phyloP scores from a whole-genome alignment of 2,888 invertebrate genomes.

The Lordiphosa fenestrarum region DNA sequence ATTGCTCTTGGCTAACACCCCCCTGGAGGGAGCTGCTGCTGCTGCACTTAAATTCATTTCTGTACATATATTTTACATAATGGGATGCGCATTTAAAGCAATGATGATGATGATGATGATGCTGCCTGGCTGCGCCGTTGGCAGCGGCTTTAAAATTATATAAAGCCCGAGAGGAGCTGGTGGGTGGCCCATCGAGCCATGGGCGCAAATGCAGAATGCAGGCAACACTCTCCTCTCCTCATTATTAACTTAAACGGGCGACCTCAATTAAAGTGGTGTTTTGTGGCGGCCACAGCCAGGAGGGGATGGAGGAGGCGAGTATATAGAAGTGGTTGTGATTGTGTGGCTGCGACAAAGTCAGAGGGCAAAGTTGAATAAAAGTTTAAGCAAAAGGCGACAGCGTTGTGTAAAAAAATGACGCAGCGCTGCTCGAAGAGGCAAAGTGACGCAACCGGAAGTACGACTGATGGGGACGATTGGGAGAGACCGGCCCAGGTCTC shows the following conservation, averaged over 20 bases:
- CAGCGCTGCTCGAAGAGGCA: constrained; percentile 47
- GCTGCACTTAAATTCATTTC: constrained; percentile 39
- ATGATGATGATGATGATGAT: constrained; percentile 14
- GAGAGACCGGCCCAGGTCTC: constrained; percentile 22
- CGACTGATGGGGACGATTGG: constrained; percentile 25
- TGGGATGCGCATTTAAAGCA: constrained; percentile 57
- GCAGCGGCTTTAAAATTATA: constrained; percentile 55
- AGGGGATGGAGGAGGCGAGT: constrained; percentile 6
- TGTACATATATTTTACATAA: constrained; percentile 44
- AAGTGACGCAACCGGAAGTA: constrained; percentile 71
- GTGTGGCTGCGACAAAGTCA: constrained; percentile 57
- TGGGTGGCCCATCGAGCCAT: constrained; percentile 39
- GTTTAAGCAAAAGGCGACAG: constrained; percentile 50
- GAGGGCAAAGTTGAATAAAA: constrained; percentile 76
- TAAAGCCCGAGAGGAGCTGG: constrained; percentile 38
- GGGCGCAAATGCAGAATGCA: constrained; percentile 11
- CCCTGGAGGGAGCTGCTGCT: neutral
- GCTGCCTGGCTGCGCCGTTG: constrained; percentile 2
- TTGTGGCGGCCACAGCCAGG: constrained; percentile 20
- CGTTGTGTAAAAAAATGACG: constrained; percentile 49
- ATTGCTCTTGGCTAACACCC: no score
- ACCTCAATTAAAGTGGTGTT: constrained; percentile 77
- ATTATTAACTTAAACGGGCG: constrained; percentile 75
- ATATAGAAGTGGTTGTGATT: neutral
- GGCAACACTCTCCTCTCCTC: constrained; percentile 10